Conservation (phyloP, 2,113 vertebrate genomes). For the Egretta garzetta region DNA sequence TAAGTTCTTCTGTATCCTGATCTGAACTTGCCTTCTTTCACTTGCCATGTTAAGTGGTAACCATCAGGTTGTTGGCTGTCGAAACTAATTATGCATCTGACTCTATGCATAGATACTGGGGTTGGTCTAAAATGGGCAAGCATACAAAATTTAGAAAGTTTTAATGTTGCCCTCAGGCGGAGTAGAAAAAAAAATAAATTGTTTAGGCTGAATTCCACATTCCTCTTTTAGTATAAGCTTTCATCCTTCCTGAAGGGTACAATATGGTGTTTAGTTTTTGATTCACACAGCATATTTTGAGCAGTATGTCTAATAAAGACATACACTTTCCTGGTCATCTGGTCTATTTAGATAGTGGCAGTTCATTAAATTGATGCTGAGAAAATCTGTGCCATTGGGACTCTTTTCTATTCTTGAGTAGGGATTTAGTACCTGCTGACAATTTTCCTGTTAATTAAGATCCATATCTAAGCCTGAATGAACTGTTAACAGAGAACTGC, state of each 20-base stretch:
- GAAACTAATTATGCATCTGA: background rate
- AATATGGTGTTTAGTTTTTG: background rate
- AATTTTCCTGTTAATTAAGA: conserved; percentile 57
- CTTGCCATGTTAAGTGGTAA: background rate
- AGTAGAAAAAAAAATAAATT: background rate
- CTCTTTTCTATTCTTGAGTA: background rate
- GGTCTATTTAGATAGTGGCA: conserved; percentile 9
- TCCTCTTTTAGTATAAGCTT: background rate
- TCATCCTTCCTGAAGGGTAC: background rate
- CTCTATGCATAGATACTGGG: background rate
- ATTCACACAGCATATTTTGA: background rate
- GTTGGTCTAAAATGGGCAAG: background rate
- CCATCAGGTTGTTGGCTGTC: background rate
- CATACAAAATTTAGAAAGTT: background rate
- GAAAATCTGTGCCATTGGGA: background rate
- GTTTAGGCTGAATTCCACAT: background rate
- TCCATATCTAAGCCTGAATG: background rate
- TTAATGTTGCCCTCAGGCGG: background rate
- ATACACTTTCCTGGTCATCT: background rate
- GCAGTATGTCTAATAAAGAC: conserved; percentile 17
- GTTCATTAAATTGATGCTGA: conserved; percentile 15
- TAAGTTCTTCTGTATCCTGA: background rate
- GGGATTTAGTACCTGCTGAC: conserved; percentile 28
- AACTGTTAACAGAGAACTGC: background rate
- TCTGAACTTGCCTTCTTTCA: background rate